These are phyloP conservation scores for Phania funesta DNA, from an alignment of 2,888 invertebrate species.

Conservation along the genomic window DNA sequence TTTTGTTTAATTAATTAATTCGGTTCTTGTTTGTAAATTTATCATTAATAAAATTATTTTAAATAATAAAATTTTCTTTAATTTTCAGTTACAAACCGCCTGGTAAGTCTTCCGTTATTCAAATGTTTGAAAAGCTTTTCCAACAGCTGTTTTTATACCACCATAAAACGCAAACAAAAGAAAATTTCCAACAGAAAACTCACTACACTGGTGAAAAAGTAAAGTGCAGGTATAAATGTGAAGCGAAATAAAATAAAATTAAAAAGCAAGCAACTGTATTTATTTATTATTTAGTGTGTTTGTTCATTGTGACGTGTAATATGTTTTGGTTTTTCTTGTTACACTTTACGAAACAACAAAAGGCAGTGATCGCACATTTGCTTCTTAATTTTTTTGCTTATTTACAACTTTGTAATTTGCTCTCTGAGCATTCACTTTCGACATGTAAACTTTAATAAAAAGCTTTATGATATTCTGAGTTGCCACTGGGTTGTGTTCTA, in stretches of 20 bases:
- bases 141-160: conserved; percentile 80
- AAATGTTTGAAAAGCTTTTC: conserved; percentile 78
- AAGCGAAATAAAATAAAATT: conserved; percentile 62
- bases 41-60: conserved; percentile 45
- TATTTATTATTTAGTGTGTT: conserved; percentile 33
- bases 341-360: not conserved
- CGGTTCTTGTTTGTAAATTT: conserved; percentile 50
- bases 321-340: conserved; percentile 23
- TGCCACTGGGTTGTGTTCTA: no score
- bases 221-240: conserved; percentile 7
- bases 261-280: conserved; percentile 19
- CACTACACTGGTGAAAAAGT: not conserved
- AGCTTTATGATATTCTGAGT: conserved; percentile 7
- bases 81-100: conserved; percentile 69
- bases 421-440: conserved; percentile 11
- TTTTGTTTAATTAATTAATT: conserved; percentile 25
- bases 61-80: conserved; percentile 33
- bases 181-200: conserved; percentile 65
- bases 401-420: not conserved
- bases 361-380: conserved; percentile 36
- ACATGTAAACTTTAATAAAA: not conserved
- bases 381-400: conserved; percentile 49
- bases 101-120: conserved; percentile 77
- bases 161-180: conserved; percentile 71
- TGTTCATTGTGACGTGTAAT: conserved; percentile 51